Conservation (phyloP, 2,888 invertebrate species). For the Crepidodera aurea region DNA sequence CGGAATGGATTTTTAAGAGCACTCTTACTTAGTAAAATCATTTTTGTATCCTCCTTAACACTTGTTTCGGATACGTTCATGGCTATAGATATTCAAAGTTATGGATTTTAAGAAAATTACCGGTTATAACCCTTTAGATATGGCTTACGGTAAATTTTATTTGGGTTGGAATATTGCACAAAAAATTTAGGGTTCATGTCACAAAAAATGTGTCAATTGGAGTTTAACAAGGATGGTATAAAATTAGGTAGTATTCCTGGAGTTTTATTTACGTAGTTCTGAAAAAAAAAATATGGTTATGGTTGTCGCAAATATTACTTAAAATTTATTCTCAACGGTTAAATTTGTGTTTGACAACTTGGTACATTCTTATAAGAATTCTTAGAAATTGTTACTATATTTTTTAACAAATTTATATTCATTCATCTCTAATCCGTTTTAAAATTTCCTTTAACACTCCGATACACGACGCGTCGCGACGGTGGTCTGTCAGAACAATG, state of each 20-base stretch:
- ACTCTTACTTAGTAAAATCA: too few relatives aligned
- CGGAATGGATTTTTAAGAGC: too few relatives aligned
- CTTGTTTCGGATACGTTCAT: constrained; percentile 15
- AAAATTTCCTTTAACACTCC: too few relatives aligned
- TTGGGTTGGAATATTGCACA: constrained; percentile 32
- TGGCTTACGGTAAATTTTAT: constrained; percentile 36
- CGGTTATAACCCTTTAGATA: neutral
- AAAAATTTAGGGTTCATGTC: constrained; percentile 32
- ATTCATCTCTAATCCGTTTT: too few relatives aligned
- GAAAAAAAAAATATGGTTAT: neutral
- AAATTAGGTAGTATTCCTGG: neutral
- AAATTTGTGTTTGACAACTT: too few relatives aligned
- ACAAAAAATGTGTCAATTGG: constrained; percentile 31
- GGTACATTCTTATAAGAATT: too few relatives aligned
- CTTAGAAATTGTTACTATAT: too few relatives aligned
- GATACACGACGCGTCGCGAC: too few relatives aligned
- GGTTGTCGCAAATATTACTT: neutral
- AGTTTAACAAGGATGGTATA: constrained; percentile 8
- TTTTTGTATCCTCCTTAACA: too few relatives aligned
- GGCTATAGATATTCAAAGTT: constrained; percentile 16
- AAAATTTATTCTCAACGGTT: neutral
- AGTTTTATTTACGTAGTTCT: constrained; percentile 4
- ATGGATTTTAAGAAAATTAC: constrained; percentile 4
- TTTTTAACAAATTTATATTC: too few relatives aligned
- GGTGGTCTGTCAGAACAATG: too few relatives aligned